Evolutionary conservation across 2,797 vertebrate genomes (phyloP).

Genomic region (Xenentodon cancila): DNA sequence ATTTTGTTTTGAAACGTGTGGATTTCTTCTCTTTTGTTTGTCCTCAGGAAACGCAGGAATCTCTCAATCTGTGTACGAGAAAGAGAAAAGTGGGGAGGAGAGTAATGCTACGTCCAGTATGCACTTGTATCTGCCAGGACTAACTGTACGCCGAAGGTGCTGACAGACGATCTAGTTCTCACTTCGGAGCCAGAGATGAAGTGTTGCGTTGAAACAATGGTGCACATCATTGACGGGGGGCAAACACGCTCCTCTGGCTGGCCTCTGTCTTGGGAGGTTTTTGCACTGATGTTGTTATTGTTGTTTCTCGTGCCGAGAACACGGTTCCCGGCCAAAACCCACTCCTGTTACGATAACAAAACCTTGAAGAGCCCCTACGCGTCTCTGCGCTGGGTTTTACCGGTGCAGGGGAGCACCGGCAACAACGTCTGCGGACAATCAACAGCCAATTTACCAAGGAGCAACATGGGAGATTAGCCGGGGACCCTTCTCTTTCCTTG

Average conservation of each 20-base stretch:
- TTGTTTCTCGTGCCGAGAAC: constrained; percentile 77
- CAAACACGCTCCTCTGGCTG: constrained; percentile 30
- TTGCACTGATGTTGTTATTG: constrained; percentile 77
- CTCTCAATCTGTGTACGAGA: constrained; percentile 70
- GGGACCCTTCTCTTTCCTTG: constrained; percentile 46
- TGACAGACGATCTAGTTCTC: constrained; percentile 46
- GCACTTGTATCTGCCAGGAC: constrained; percentile 20
- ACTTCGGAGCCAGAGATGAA: constrained; percentile 47
- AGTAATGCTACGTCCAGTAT: not conserved
- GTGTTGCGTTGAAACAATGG: constrained; percentile 45
- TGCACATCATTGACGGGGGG: constrained; percentile 45
- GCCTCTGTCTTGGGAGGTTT: constrained; percentile 57
- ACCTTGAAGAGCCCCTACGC: constrained; percentile 57
- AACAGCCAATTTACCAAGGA: constrained; percentile 69
- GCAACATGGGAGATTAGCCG: constrained; percentile 58
- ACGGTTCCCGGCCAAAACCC: constrained; percentile 69
- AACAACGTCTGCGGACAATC: constrained; percentile 73
- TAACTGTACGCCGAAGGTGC: constrained; percentile 22
- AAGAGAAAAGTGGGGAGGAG: constrained; percentile 38
- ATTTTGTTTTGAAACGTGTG: constrained; percentile 77
- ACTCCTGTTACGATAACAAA: constrained; percentile 74
- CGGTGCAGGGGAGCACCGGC: constrained; percentile 61
- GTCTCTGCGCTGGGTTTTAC: constrained; percentile 51
- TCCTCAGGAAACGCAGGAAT: constrained; percentile 74
- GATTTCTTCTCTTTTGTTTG: constrained; percentile 77